phyloP scores from a whole-genome alignment of 2,113 vertebrate species.

The Donacobius atricapilla region DNA sequence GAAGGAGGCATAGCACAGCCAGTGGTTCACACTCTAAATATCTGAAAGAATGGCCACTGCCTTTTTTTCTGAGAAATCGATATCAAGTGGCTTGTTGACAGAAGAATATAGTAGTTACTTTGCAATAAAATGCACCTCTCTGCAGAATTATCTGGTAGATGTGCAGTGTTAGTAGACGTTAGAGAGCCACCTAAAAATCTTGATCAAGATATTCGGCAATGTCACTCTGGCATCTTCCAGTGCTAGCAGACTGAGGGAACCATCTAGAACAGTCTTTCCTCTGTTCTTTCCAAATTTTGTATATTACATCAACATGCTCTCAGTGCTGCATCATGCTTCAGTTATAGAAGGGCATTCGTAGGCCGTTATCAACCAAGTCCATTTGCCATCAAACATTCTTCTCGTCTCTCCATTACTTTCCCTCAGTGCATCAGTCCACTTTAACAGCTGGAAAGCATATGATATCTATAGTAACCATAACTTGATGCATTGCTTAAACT shows the following conservation, averaged over 20 bases:
- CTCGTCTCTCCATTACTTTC: background rate
- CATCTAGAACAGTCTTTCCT: background rate
- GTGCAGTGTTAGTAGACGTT: background rate
- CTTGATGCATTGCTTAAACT: background rate
- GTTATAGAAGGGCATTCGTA: background rate
- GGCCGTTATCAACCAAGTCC: accelerated
- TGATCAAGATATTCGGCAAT: background rate
- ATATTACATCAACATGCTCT: background rate
- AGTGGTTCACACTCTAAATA: background rate
- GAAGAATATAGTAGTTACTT: background rate
- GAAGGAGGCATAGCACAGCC: background rate
- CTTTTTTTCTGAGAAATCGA: background rate
- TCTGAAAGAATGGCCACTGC: background rate
- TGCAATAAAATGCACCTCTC: background rate
- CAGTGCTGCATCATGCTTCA: background rate
- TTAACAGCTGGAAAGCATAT: background rate
- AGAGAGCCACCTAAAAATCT: background rate
- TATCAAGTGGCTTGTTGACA: background rate
- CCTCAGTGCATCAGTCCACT: background rate
- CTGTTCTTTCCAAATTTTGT: background rate
- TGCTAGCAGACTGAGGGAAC: background rate
- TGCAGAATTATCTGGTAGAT: background rate
- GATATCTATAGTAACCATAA: background rate
- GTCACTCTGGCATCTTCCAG: background rate
- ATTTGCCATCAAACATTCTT: background rate